Conservation (phyloP, 2,888 invertebrate genomes). For the Noctua fimbriata region DNA sequence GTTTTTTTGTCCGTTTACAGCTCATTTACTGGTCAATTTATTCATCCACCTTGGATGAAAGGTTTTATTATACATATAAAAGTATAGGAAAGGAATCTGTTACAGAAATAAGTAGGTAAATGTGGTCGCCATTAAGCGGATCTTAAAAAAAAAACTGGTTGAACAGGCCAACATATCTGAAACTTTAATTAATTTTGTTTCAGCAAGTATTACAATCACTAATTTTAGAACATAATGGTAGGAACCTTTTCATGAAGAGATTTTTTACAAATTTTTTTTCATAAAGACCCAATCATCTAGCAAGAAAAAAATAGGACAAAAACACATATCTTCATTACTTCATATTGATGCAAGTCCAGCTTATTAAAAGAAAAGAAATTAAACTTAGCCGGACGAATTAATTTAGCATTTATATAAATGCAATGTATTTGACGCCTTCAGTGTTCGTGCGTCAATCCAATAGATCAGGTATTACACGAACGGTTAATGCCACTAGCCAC, state of each 20-base stretch:
- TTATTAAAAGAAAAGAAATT: not conserved
- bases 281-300: no score
- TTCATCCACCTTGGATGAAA: slow-evolving; percentile 16
- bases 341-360: not conserved
- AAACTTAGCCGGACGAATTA: not conserved
- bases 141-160: not conserved
- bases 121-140: not conserved
- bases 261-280: no score
- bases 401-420: slow-evolving; percentile 8
- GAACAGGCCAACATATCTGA: not conserved
- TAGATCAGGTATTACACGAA: slow-evolving; percentile 33
- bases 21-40: slow-evolving; percentile 37
- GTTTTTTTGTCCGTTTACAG: slow-evolving; percentile 17
- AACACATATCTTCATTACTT: not conserved
- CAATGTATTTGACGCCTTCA: slow-evolving; percentile 4
- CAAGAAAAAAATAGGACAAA: not conserved
- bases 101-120: not conserved
- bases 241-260: no score
- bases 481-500: not conserved
- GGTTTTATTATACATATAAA: slow-evolving; percentile 8
- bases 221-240: no score
- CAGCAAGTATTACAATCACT: not conserved
- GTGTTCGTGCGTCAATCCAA: slow-evolving; percentile 43
- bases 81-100: slow-evolving; percentile 3
- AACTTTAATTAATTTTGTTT: not conserved